A percentile compares a stretch with the other conserved stretches of the same genome.
Conservation (phyloP, 2,888 invertebrate species). For the Chaitophorus viminalis region DNA sequence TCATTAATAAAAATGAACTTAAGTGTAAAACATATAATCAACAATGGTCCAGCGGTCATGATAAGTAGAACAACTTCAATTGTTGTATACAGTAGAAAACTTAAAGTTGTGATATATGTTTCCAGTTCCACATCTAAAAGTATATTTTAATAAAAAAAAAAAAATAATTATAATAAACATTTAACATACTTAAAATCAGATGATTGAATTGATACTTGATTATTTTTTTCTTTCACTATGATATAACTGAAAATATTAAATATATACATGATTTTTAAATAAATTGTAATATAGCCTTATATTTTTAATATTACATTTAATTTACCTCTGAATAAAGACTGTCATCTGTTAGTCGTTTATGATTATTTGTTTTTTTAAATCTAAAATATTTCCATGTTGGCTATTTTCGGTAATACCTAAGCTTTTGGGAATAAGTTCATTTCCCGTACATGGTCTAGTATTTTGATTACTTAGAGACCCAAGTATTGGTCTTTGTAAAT, state of each 20-base stretch:
- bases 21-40: conserved; percentile 91
- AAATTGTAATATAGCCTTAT: neutral
- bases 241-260: conserved; percentile 21
- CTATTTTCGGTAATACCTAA: conserved; percentile 69
- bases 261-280: conserved; percentile 1
- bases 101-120: conserved; percentile 75
- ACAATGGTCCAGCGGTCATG: conserved; percentile 83
- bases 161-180: neutral
- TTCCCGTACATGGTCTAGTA: conserved; percentile 27
- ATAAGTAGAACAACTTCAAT: conserved; percentile 78
- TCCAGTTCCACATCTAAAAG: conserved; percentile 72
- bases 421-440: conserved; percentile 66
- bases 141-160: neutral
- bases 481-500: conserved; percentile 59
- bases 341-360: conserved; percentile 50
- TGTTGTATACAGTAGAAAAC: conserved; percentile 77
- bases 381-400: conserved; percentile 66
- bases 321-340: conserved; percentile 48
- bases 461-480: conserved; percentile 11
- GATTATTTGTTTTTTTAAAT: conserved; percentile 44
- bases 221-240: conserved; percentile 52
- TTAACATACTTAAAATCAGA: conserved; percentile 22
- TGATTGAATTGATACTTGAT: neutral
- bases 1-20: conserved; percentile 63
- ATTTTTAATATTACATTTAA: neutral